Evolutionary conservation across 2,797 vertebrate genomes (phyloP).

Genomic region (Aplochiton taeniatus): DNA sequence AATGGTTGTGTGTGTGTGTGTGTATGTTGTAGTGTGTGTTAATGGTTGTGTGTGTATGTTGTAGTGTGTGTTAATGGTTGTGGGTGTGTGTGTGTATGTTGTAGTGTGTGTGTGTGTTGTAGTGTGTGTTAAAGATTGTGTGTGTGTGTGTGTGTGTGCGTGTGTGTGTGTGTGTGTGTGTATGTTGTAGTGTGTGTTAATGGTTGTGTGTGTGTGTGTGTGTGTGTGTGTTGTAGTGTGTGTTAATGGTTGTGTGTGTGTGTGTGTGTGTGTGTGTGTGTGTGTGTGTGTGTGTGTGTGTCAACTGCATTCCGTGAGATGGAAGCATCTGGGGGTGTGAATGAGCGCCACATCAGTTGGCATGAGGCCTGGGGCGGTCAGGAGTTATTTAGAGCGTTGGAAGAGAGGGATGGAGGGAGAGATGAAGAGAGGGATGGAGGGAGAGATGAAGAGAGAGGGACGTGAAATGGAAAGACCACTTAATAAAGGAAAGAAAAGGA

Average conservation of each 20-base stretch:
- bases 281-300: neutral
- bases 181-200: neutral
- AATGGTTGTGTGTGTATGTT: neutral
- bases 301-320: too few species aligned
- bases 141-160: conserved; percentile 8
- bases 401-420: too few species aligned
- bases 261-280: neutral
- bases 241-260: conserved; percentile 3
- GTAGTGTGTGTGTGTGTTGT: neutral
- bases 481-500: too few species aligned
- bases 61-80: too few species aligned
- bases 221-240: conserved; percentile 8
- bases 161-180: conserved; percentile 8
- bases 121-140: neutral
- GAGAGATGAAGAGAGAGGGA: too few species aligned
- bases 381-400: neutral
- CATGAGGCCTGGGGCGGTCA: neutral
- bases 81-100: conserved; percentile 4
- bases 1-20: neutral
- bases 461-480: too few species aligned
- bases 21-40: neutral
- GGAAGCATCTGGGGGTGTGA: neutral
- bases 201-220: neutral
- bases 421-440: too few species aligned
- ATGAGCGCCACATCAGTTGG: conserved; percentile 1